Base-by-base conservation (phyloP, 2,888 invertebrate species). In the Hemaris fuciformis region DNA sequence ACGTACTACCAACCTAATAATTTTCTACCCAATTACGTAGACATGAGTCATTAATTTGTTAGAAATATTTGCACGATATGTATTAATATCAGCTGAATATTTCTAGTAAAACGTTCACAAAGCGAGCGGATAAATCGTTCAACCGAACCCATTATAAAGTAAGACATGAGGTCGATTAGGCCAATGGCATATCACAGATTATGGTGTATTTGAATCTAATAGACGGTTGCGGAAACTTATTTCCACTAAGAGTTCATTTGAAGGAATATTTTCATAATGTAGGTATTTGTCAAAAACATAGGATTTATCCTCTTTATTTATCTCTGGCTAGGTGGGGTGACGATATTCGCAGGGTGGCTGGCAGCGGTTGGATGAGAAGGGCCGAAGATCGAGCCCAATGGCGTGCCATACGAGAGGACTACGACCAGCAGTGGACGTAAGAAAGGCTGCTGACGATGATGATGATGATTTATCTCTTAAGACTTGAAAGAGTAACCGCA, bases 101-200 rank as follows among this genome's bases (percentile, higher is more conserved):
- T 64, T 72, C 64, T 68, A 58, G 65, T 57, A 64, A 61, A 64
- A 65, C 64, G 62, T 66, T 62, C 65, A 62, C 63, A 60, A 42
- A 70, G 57, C 48, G 59, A 62, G 61, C 62, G 53, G 45, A 64
- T 66, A 72, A 71, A 73, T 68, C 63, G 60, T 60, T 62, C 48
- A 62, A 63, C 66, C 57, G 68, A 67, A 65, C 64, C 67, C 67
- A 68, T 64, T 59, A 63, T 65, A 42, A 60, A 70, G 66, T 64
- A 63, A 66, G 66, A 70, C 68, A 53, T 61, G 31, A 60, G 59
- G 53, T 43, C 64, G 62, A 64, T 57, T 61, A 59, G 63, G 60
- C 53, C 27, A 53, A 62, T 62, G 62, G 61, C 66, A 63, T 59
- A 60, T 60, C 53, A 42, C 18, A 53, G 53, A 53, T 53, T 53